These are phyloP conservation scores for Rotaria sp. DNA, from an alignment of 2,888 invertebrate species.

Conservation along the genomic window DNA sequence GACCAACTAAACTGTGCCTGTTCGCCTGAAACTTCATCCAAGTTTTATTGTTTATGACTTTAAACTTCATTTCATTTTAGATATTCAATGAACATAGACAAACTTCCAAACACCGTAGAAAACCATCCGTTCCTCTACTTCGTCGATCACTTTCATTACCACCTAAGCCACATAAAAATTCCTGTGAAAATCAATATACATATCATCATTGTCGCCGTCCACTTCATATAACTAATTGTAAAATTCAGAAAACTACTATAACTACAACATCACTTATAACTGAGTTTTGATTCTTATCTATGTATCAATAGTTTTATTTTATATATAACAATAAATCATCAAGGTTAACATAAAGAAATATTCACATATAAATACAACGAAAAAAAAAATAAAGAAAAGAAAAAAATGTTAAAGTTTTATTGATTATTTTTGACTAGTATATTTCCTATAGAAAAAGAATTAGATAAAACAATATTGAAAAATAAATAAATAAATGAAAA, in stretches of 20 bases:
- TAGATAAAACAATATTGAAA: not conserved
- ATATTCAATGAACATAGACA: not conserved
- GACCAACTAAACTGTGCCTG: no score
- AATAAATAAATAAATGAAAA: not conserved
- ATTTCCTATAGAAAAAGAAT: constrained; percentile 33
- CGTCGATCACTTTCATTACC: not conserved
- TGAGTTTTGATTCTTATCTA: not conserved
- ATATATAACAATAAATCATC: not conserved
- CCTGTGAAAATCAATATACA: not conserved
- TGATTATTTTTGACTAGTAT: constrained; percentile 43
- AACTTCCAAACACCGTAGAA: not conserved
- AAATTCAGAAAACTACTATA: not conserved
- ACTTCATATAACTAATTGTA: not conserved
- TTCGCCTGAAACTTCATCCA: no score
- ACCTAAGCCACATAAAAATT: not conserved
- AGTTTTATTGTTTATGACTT: no score
- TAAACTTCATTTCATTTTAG: not conserved
- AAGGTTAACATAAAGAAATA: not conserved
- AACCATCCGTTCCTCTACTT: not conserved
- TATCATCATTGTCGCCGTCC: not conserved
- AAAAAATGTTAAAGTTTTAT: no score
- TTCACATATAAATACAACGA: not conserved
- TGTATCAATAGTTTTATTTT: not conserved
- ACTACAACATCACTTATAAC: not conserved
- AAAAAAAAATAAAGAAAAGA: not conserved